Evolutionary conservation across 1,140 invertebrate genomes (phyloP).

Genomic region (Drosophila bocqueti): DNA sequence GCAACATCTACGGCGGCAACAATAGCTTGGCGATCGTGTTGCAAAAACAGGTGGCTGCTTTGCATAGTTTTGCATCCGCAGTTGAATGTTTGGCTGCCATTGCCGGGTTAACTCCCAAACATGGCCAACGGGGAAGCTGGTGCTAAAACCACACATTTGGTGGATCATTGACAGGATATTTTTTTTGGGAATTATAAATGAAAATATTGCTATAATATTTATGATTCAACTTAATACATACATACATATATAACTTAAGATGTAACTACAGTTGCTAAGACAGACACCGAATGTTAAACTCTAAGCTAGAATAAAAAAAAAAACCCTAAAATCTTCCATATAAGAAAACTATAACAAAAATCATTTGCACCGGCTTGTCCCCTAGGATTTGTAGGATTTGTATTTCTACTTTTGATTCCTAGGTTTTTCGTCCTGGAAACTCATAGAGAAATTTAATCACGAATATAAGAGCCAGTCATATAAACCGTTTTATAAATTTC

Average conservation of each 20-base stretch:
- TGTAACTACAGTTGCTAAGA: no score
- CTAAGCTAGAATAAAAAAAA: no score
- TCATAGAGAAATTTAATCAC: no score
- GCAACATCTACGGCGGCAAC: slow-evolving; percentile 27
- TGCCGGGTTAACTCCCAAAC: background rate
- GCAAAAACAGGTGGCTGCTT: slow-evolving; percentile 48
- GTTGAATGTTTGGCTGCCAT: slow-evolving; percentile 12
- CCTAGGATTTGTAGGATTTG: no score
- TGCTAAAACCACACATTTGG: background rate
- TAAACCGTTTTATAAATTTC: no score
- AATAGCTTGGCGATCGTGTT: slow-evolving; percentile 37
- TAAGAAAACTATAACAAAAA: no score
- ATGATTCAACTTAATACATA: background rate
- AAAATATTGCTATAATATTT: background rate
- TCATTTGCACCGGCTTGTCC: no score
- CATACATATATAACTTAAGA: background rate
- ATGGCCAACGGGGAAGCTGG: slow-evolving; percentile 7
- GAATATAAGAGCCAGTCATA: no score
- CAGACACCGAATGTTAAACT: no score
- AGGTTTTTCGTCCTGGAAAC: no score
- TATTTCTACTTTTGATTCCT: no score
- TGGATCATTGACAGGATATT: background rate
- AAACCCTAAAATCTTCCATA: no score
- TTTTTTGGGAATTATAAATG: background rate
- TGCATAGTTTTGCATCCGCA: slow-evolving; percentile 13